Evolutionary conservation across 2,888 invertebrate genomes (phyloP), one percentile per base, ranked within the genome.

Genomic region (Flexamia atlantica): DNA sequence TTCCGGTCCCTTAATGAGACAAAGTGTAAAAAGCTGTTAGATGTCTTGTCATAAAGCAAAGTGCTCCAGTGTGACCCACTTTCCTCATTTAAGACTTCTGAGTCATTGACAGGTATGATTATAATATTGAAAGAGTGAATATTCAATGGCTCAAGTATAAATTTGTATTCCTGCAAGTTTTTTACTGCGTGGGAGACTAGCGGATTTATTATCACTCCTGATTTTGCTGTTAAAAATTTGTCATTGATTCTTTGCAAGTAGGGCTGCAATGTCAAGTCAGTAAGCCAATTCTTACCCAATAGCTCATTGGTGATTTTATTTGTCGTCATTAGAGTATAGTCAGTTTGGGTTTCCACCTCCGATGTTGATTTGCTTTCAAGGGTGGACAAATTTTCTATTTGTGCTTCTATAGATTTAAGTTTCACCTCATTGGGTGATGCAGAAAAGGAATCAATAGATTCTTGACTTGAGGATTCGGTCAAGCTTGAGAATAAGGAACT

Each of bases 1-100:
- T 72, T 72, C 4, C 42, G 20, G 20, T 72, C 72, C 20, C 20
- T 32, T 17, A 72, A 42, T 17, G 72, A 72, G 42, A 40, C 72
- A 42, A 72, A 72, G 23, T 72, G 20, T 2, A 72, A 9, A 23
- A 40, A 72, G 9, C n/a, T 40, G 23, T 72, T 72, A 2, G 0
- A 20, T 3, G 23, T 40, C 23, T 20, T 72, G 20, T 72, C 42
- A 72, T 72, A 72, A 3, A 72, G 12, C 28, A 72, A 72, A 7
- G 40, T 72, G 20, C 72, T 72, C 72, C 72, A 72, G 23, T 72
- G 72, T 32, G 72, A 40, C n/a, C 72, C 72, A 40, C 40, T 40
- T 72, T 40, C 40, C n/a, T n/a, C 10, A 42, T 20, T 42, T 14
- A 72, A 72, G 1, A 20, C 42, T 23, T 72, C 72, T 10, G 72